phyloP scores from a whole-genome alignment of 1,140 invertebrate genomes.

The Rhyacophila brunnea region DNA sequence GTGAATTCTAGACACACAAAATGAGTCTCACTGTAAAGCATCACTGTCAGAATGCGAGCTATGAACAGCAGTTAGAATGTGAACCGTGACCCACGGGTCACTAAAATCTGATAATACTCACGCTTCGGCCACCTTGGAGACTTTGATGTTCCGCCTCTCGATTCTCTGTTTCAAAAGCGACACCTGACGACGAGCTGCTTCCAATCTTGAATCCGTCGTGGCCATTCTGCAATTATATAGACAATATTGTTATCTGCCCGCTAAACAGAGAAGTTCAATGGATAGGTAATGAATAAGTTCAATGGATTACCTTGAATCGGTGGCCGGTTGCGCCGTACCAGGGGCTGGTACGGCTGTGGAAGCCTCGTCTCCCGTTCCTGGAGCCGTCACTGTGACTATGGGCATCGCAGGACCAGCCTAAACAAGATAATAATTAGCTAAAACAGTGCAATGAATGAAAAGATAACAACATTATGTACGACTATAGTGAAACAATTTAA shows the following conservation, averaged over 20 bases:
- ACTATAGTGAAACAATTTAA: too few species aligned
- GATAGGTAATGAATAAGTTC: too few species aligned
- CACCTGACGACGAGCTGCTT: slow-evolving; percentile 43
- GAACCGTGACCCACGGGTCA: too few species aligned
- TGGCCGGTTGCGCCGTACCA: slow-evolving; percentile 27
- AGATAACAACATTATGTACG: not conserved
- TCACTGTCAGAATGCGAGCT: too few species aligned
- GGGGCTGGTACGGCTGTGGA: slow-evolving; percentile 23
- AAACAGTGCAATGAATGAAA: too few species aligned
- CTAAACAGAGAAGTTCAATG: not conserved
- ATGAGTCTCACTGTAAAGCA: too few species aligned
- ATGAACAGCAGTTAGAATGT: too few species aligned
- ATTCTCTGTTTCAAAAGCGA: slow-evolving; percentile 69
- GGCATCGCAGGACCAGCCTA: slow-evolving; percentile 30
- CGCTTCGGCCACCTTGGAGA: slow-evolving; percentile 97
- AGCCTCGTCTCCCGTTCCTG: slow-evolving; percentile 27
- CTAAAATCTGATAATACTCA: too few species aligned
- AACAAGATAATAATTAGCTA: too few species aligned
- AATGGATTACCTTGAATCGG: slow-evolving; percentile 26
- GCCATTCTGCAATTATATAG: slow-evolving; percentile 11
- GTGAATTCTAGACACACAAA: too few species aligned
- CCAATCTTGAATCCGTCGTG: slow-evolving; percentile 38
- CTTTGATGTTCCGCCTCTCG: slow-evolving; percentile 88
- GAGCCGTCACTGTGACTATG: slow-evolving; percentile 32
- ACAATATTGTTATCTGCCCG: not conserved